A percentile compares a stretch with the other conserved stretches of the same genome.
These are phyloP conservation scores for Doris montereyensis DNA, from an alignment of 2,888 invertebrate genomes.

Conservation along the genomic window DNA sequence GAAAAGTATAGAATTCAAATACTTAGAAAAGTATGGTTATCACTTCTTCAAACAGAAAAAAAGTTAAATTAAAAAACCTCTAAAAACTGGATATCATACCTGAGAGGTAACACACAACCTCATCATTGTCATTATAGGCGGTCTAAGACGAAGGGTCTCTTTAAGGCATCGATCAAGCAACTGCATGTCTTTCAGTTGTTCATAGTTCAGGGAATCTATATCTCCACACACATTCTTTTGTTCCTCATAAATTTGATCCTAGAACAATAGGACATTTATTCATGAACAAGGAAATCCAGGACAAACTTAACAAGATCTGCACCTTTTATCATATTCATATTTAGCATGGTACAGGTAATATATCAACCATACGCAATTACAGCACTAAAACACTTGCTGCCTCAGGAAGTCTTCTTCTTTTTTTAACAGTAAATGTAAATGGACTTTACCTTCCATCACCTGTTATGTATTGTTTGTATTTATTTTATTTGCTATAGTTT, in stretches of 20 bases:
- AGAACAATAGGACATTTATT: background rate
- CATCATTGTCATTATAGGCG: constrained; percentile 69
- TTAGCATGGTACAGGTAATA: no score
- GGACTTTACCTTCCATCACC: no score
- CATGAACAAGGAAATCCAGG: background rate
- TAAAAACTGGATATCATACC: constrained; percentile 48
- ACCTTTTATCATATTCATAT: no score
- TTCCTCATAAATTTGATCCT: constrained; percentile 60
- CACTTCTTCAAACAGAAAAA: background rate
- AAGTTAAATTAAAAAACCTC: background rate
- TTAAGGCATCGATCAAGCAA: constrained; percentile 65
- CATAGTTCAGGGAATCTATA: constrained; percentile 52
- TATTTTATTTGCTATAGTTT: no score
- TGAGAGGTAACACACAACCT: constrained; percentile 57
- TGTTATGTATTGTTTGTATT: no score
- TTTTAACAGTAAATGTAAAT: no score
- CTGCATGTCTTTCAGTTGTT: constrained; percentile 58
- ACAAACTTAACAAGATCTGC: background rate
- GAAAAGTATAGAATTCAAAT: no score
- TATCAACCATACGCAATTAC: no score
- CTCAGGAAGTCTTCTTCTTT: no score
- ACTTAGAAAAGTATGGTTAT: background rate
- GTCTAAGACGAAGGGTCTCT: constrained; percentile 64
- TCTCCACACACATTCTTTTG: constrained; percentile 55
- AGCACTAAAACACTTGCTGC: no score